These are phyloP conservation scores for Mycalesis mineus DNA, from an alignment of 2,888 invertebrate genomes.

Conservation along the genomic window DNA sequence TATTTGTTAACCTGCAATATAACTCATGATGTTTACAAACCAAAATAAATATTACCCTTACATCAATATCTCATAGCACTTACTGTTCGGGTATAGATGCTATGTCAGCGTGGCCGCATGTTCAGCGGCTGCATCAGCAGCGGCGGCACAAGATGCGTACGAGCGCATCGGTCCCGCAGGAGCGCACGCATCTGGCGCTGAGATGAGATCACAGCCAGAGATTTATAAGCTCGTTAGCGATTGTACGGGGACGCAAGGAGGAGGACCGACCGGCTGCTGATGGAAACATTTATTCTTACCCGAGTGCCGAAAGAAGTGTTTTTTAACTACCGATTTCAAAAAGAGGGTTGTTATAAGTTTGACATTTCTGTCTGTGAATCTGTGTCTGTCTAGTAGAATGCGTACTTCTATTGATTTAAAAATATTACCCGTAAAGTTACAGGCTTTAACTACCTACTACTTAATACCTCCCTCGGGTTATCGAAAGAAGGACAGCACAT, in stretches of 20 bases:
- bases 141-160: slow-evolving; percentile 33
- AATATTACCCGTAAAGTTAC: no score
- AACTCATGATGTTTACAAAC: neutral
- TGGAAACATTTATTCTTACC: neutral
- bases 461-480: no score
- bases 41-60: neutral
- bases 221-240: slow-evolving; percentile 32
- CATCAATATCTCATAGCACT: neutral
- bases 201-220: slow-evolving; percentile 42
- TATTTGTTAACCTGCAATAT: no score
- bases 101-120: neutral
- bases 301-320: no score
- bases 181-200: slow-evolving; percentile 48
- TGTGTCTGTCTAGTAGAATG: no score
- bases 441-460: no score
- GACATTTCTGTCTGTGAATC: no score
- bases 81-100: neutral
- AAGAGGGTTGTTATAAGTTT: no score
- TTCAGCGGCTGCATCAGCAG: slow-evolving; percentile 20
- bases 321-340: no score
- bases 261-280: neutral
- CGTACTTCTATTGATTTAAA: no score
- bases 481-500: no score
- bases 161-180: slow-evolving; percentile 35
- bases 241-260: slow-evolving; percentile 16